These are phyloP conservation scores for Paramuricea clavata DNA, from an alignment of 92 coral and sea anemone species.

Conservation along the genomic window DNA sequence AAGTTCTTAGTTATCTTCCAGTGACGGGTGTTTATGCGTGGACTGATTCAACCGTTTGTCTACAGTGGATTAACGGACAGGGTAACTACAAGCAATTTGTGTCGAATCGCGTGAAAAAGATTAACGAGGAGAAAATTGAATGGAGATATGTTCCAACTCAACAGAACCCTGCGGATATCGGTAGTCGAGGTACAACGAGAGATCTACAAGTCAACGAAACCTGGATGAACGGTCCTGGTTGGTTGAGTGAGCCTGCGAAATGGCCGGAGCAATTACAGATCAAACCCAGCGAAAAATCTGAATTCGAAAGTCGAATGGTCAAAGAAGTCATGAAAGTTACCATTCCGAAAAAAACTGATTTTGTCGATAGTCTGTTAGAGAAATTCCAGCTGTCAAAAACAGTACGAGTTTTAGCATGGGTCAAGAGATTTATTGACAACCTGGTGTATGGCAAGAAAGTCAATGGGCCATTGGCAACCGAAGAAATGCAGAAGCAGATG, in stretches of 20 bases:
- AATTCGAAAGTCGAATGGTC: not conserved
- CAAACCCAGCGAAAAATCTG: conserved; percentile 5
- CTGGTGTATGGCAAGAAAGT: not conserved
- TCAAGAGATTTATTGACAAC: conserved; percentile 16
- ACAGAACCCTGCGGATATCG: conserved; percentile 45
- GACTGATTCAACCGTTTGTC: conserved; percentile 55
- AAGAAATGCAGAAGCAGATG: conserved; percentile 39
- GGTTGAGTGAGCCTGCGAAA: not conserved
- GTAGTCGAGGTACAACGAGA: conserved; percentile 35
- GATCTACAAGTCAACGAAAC: not conserved
- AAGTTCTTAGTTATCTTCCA: not conserved
- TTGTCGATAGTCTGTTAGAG: not conserved
- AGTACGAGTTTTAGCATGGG: conserved; percentile 5
- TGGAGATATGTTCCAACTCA: conserved; percentile 37
- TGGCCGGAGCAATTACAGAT: not conserved
- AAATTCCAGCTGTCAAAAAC: not conserved
- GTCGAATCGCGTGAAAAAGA: conserved; percentile 43
- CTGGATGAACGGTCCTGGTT: not conserved
- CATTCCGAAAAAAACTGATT: not conserved
- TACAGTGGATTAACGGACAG: conserved; percentile 42
- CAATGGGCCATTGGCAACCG: conserved; percentile 17
- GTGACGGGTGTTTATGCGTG: conserved; percentile 33
- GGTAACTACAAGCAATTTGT: conserved; percentile 58
- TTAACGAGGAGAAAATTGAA: no score
- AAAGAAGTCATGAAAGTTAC: not conserved